phyloP scores from a whole-genome alignment of 2,797 vertebrate genomes.

The Sebastes steindachneri region DNA sequence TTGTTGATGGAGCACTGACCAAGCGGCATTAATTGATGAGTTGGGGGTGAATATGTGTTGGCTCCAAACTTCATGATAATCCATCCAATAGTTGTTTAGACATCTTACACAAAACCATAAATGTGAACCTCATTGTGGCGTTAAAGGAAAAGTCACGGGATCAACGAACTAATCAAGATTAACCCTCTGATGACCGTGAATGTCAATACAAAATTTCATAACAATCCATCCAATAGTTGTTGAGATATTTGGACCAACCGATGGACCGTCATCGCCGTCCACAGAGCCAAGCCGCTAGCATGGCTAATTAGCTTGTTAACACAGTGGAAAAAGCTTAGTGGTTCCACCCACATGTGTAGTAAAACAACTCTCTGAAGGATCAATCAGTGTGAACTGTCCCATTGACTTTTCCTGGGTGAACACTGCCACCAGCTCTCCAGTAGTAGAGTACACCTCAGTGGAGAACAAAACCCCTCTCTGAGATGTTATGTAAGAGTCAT shows the following conservation, averaged over 20 bases:
- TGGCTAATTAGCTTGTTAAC: not conserved
- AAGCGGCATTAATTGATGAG: accelerated
- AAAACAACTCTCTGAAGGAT: conserved; percentile 2
- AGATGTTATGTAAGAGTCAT: conserved; percentile 18
- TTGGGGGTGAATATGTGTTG: accelerated
- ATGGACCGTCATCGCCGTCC: not conserved
- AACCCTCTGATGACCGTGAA: not conserved
- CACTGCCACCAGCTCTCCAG: conserved; percentile 11
- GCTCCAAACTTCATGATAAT: accelerated
- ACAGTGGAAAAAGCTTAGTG: not conserved
- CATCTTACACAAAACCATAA: not conserved
- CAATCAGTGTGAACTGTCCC: not conserved
- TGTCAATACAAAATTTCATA: not conserved
- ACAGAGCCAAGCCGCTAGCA: not conserved
- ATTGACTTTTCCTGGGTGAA: conserved; percentile 30
- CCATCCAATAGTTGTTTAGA: not conserved
- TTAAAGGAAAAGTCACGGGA: not conserved
- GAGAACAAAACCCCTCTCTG: not conserved
- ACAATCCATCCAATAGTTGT: not conserved
- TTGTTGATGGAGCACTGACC: not conserved
- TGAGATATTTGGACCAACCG: not conserved
- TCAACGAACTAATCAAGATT: not conserved
- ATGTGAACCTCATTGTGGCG: not conserved
- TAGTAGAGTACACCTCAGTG: not conserved
- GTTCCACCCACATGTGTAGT: not conserved